A percentile compares a stretch with the other conserved stretches of the same genome.
Evolutionary conservation across 2,797 vertebrate genomes (phyloP).

Genomic region (Argyrosomus regius): DNA sequence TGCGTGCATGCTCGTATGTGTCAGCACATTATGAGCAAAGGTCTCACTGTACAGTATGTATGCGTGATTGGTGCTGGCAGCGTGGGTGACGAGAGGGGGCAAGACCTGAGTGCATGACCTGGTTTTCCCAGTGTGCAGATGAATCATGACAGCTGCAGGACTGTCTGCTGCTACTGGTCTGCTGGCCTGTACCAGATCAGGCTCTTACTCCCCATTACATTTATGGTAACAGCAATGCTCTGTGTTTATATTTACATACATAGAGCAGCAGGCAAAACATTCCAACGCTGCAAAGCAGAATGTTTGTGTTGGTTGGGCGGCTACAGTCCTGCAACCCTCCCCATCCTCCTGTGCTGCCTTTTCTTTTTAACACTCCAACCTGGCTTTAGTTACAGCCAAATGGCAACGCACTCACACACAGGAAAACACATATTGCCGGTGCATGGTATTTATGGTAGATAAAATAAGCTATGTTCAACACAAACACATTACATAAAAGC

Average conservation of each 20-base stretch:
- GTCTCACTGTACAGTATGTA: slow-evolving; percentile 63
- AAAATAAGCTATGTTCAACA: slow-evolving; percentile 34
- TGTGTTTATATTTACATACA: slow-evolving; percentile 79
- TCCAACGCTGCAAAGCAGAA: slow-evolving; percentile 50
- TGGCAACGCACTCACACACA: background rate
- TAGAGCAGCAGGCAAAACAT: slow-evolving; percentile 63
- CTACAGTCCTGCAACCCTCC: background rate
- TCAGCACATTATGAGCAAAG: slow-evolving; percentile 69
- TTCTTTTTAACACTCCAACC: slow-evolving; percentile 37
- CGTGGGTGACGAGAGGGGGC: slow-evolving; percentile 60
- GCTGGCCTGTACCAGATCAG: slow-evolving; percentile 58
- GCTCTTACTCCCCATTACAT: slow-evolving; percentile 66
- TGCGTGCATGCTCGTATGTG: slow-evolving; percentile 42
- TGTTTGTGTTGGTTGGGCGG: slow-evolving; percentile 41
- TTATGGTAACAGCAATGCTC: slow-evolving; percentile 68
- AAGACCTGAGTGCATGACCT: slow-evolving; percentile 71
- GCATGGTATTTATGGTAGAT: slow-evolving; percentile 39
- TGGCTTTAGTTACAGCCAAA: slow-evolving; percentile 33
- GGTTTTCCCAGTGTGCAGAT: slow-evolving; percentile 76
- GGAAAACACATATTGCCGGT: slow-evolving; percentile 30
- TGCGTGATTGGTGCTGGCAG: slow-evolving; percentile 74
- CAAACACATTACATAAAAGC: slow-evolving; percentile 55
- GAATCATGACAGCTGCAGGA: slow-evolving; percentile 84
- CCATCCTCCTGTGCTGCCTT: slow-evolving; percentile 10
- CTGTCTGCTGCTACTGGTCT: slow-evolving; percentile 74